Base-by-base conservation (phyloP, 2,888 invertebrate species). In the Patella ulyssiponensis region DNA sequence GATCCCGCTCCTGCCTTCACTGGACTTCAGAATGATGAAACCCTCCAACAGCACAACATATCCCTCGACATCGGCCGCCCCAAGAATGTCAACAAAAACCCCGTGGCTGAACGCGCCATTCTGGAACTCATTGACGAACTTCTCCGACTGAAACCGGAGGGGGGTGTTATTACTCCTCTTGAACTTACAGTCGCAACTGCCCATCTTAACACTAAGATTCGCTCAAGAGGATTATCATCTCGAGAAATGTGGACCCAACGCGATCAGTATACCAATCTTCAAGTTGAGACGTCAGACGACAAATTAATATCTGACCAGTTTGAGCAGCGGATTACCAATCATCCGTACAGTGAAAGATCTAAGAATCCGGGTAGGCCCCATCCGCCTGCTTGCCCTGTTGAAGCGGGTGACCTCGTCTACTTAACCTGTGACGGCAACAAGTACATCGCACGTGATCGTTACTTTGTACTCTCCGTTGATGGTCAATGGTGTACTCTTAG, bases 101-200 rank as follows among this genome's bases (percentile, higher is more conserved):
- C 85, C 14, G 81, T 85, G 0, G 86, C 84, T 17, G 85, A 86
- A 79, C 81, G 79, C 54, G 85, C 85, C n/a, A 78, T 87, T 20
- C 80, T 78, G 33, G 86, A 87, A 77, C 75, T 86, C 9, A 80
- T 81, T 69, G 78, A 77, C 33, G 84, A 86, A 76, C 71, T 85
- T 12, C 71, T 86, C n/a, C 81, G 82, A 2, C 76, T 81, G 44
- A 80, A 85, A 44, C 81, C 82, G 33, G 64, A 15, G 11, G 69
- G 75, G 44, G 75, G 71, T 20, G 20, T 23, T 12, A 64, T 64
- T 9, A 11, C 64, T 11, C 23, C 64, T 11, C 17, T 53, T 12
- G 54, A 52, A 4, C 69, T 75, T 44, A 17, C 75, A 20, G n/a
- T 75, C 15, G 70, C 69, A 3, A 53, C 69, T 17, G 64, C 69